phyloP scores from a whole-genome alignment of 2,888 invertebrate species.

The Adela reaumurella region DNA sequence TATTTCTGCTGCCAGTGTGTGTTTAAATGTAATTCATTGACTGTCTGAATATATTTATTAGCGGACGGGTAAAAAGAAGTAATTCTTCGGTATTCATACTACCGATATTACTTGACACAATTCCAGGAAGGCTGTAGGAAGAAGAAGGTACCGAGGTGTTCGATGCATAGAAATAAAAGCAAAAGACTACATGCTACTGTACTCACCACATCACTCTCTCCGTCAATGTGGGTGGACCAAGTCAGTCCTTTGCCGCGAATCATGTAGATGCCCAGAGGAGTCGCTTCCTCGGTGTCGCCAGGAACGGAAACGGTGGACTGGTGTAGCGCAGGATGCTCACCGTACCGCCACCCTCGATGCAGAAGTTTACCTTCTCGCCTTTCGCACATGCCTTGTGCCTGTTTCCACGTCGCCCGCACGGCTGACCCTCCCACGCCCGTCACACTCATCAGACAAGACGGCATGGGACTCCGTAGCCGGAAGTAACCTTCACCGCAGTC shows the following conservation, averaged over 20 bases:
- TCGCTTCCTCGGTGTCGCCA: conserved; percentile 16
- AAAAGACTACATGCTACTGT: no score
- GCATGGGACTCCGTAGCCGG: conserved; percentile 31
- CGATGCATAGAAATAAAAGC: no score
- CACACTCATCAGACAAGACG: conserved; percentile 29
- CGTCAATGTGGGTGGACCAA: conserved; percentile 19
- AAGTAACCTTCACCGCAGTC: conserved; percentile 24
- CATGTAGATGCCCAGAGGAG: conserved; percentile 31
- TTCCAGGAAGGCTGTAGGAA: no score
- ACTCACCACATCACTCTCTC: conserved; percentile 21
- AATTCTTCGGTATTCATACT: no score
- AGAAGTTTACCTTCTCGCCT: conserved; percentile 27
- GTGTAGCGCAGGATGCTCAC: conserved; percentile 25
- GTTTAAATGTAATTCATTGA: no score
- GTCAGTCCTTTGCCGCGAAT: conserved; percentile 18
- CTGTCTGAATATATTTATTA: no score
- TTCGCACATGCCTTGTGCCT: conserved; percentile 28
- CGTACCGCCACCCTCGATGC: conserved; percentile 40
- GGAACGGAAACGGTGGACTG: conserved; percentile 10
- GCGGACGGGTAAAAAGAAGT: no score
- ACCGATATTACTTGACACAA: no score
- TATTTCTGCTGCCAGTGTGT: no score
- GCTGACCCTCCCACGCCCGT: conserved; percentile 24
- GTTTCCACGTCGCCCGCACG: conserved; percentile 37
- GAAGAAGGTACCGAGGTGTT: no score